These are phyloP conservation scores for Gorsachius magnificus DNA, from an alignment of 2,797 vertebrate genomes.

Conservation along the genomic window DNA sequence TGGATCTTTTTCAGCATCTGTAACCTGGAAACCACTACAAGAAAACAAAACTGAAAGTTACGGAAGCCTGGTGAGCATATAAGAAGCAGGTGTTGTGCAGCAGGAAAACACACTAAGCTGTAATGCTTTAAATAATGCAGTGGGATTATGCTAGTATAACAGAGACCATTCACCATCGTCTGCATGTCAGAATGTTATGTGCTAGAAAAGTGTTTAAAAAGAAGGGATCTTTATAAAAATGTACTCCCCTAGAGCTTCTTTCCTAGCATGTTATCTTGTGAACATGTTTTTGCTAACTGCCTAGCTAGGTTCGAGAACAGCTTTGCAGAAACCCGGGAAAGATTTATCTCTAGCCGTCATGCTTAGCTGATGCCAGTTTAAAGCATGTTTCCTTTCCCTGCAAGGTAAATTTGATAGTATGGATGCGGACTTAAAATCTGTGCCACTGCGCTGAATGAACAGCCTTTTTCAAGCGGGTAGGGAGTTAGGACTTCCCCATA, in stretches of 20 bases:
- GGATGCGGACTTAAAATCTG: background rate
- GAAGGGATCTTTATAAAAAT: background rate
- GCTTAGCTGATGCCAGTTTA: background rate
- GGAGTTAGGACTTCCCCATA: background rate
- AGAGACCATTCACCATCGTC: background rate
- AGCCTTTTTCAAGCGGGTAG: background rate
- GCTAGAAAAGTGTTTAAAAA: background rate
- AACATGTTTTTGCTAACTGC: background rate
- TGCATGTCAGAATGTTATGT: background rate
- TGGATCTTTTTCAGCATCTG: constrained; percentile 61
- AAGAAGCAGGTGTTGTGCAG: background rate
- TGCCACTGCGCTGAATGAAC: background rate
- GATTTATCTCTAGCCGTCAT: background rate
- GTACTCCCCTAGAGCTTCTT: background rate
- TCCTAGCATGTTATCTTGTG: background rate
- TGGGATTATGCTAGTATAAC: background rate
- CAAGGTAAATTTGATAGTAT: background rate
- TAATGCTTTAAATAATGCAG: background rate
- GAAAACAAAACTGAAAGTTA: constrained; percentile 29
- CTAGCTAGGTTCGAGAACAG: background rate
- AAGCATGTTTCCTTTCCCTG: background rate
- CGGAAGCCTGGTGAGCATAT: constrained; percentile 47
- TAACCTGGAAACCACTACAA: constrained; percentile 74
- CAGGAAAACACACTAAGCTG: background rate
- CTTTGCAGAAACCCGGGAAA: background rate